Evolutionary conservation across 1,140 invertebrate species (phyloP), one percentile per base, ranked within the genome.

Genomic region (Eupeodes corollae): DNA sequence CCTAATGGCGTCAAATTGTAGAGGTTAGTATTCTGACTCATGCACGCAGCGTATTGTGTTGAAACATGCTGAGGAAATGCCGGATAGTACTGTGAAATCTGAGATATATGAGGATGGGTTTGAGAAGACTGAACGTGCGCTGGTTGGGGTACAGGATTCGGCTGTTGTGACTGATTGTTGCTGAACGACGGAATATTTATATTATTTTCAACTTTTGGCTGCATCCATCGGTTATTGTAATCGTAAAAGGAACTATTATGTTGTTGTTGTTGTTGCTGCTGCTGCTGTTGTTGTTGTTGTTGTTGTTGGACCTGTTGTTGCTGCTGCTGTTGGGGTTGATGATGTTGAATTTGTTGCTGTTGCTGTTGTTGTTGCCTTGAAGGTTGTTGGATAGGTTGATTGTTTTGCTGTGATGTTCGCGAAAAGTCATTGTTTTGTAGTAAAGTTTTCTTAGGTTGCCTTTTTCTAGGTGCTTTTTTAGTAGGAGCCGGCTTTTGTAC

Each of bases 11-110:
- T 26, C 21, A 26, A 26, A 57, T 19, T 54, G 58, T 45, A 64
- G 67, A 49, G 65, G 56, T 59, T 74, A 64, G 51, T 70, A 57
- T 51, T 69, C 19, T 65, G 62, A 41, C 65, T 62, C 62, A 65
- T 65, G 37, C 63, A 65, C 19, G 63, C 62, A 19, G 63, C 59
- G 41, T 65, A 65, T 54, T 65, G 63, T 44, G 63, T 61, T 47
- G 62, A 59, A 48, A 65, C 63, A 26, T 63, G 63, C 41, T 66
- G 63, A 42, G 63, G 63, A 52, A 66, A 66, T 49, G 61, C 60
- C 49, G 62, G 61, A 53, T 66, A 66, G 46, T 65, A 65, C 44
- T 62, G 56, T 31, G 60, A 57, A 35, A 65, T 51, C 40, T 65
- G 59, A 37, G 63, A 58, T 14, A 65, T 45, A 44, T 66, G 62